Evolutionary conservation across 1,140 invertebrate genomes (phyloP).

Genomic region (Bactericera cockerelli): DNA sequence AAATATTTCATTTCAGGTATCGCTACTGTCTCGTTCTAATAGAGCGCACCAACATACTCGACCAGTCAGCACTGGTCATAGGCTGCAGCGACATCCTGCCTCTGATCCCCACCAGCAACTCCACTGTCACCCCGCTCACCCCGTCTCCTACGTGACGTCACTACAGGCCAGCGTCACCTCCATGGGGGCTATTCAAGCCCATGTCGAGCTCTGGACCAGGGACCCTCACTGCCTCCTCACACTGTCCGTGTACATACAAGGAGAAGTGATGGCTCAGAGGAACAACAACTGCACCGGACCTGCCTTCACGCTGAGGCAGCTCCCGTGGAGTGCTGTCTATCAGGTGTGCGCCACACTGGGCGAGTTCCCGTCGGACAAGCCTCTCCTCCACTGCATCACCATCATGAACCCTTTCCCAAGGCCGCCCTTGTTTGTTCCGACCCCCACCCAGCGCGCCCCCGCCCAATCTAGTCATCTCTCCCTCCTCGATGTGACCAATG

Average conservation of each 20-base stretch:
- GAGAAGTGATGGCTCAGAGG: conserved; percentile 18
- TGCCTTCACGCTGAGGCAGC: conserved; percentile 16
- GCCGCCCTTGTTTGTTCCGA: conserved; percentile 23
- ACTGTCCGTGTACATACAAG: conserved; percentile 21
- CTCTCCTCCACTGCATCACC: conserved; percentile 25
- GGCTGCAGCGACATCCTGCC: conserved; percentile 37
- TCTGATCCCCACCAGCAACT: conserved; percentile 29
- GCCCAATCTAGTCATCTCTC: background rate
- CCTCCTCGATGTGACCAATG: conserved; percentile 16
- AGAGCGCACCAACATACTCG: conserved; percentile 28
- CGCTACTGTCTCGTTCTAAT: conserved; percentile 37
- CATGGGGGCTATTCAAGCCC: conserved; percentile 17
- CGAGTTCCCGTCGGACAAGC: conserved; percentile 18
- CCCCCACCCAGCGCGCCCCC: background rate
- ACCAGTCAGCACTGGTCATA: conserved; percentile 33
- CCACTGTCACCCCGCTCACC: conserved; percentile 13
- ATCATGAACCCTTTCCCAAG: conserved; percentile 26
- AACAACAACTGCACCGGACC: conserved; percentile 24
- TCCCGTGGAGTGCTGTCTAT: conserved; percentile 22
- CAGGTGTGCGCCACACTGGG: conserved; percentile 23
- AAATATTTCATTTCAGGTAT: no score
- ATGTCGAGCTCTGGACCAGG: conserved; percentile 21
- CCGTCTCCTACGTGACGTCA: conserved; percentile 4
- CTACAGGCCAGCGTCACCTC: conserved; percentile 10
- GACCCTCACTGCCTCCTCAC: conserved; percentile 21